These are phyloP conservation scores for Vicugna pacos DNA, from an alignment of 2,113 vertebrate genomes.

Conservation along the genomic window DNA sequence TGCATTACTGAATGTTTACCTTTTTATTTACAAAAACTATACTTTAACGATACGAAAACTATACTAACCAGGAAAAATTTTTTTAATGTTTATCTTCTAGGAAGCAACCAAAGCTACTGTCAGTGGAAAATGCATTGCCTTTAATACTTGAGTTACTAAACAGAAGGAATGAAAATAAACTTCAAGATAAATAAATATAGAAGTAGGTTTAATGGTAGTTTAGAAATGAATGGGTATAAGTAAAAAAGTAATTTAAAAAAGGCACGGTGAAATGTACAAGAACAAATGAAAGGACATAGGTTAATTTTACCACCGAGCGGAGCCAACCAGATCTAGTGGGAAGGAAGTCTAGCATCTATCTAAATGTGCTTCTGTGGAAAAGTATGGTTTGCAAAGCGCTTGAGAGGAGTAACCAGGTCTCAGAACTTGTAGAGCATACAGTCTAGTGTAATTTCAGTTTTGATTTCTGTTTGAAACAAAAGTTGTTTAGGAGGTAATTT, in stretches of 20 bases:
- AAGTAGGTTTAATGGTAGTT: neutral
- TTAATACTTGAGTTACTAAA: slow-evolving; percentile 42
- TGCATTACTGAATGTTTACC: neutral
- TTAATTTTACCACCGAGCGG: neutral
- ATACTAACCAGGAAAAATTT: neutral
- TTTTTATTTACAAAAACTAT: slow-evolving; percentile 14
- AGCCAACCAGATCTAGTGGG: neutral
- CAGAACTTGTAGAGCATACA: neutral
- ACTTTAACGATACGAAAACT: neutral
- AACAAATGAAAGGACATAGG: neutral
- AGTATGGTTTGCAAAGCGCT: neutral
- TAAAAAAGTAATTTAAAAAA: slow-evolving; percentile 1
- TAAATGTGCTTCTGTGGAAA: neutral
- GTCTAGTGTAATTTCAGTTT: neutral
- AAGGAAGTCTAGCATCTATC: neutral
- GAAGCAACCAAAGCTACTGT: slow-evolving; percentile 5
- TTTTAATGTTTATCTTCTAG: slow-evolving; percentile 5
- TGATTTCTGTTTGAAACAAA: slow-evolving; percentile 38
- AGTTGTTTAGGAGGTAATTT: neutral
- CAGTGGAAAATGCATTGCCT: slow-evolving; percentile 31
- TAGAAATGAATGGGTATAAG: slow-evolving; percentile 25
- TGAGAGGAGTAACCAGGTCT: neutral
- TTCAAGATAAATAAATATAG: neutral
- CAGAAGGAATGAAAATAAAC: slow-evolving; percentile 10
- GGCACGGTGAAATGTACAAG: neutral